Conservation (phyloP, 2,113 vertebrate species). For the Taurulus bubalis region DNA sequence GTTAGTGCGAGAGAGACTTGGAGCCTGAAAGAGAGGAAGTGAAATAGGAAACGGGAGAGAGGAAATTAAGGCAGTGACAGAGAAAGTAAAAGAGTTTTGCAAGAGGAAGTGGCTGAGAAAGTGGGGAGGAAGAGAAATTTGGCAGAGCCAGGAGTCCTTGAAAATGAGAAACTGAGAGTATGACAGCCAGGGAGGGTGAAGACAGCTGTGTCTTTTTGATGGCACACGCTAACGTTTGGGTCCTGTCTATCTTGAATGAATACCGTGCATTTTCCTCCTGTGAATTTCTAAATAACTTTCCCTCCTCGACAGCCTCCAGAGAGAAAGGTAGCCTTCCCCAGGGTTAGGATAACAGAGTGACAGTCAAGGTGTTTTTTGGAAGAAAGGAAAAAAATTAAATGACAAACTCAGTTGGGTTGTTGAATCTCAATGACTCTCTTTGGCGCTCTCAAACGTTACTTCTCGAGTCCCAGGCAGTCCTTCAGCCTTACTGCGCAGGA, state of each 20-base stretch:
- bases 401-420: constrained; percentile 63
- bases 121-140: constrained; percentile 58
- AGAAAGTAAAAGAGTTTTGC: constrained; percentile 55
- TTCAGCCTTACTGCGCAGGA: constrained; percentile 62
- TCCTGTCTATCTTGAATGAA: constrained; percentile 59
- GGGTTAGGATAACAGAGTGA: constrained; percentile 48
- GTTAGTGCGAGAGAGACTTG: constrained; percentile 37
- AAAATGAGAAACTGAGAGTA: constrained; percentile 68
- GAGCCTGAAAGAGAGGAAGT: constrained; percentile 45
- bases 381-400: constrained; percentile 50
- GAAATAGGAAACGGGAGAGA: constrained; percentile 54
- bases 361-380: constrained; percentile 41
- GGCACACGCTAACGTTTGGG: constrained; percentile 49
- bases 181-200: constrained; percentile 55
- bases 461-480: constrained; percentile 55
- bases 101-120: constrained; percentile 53
- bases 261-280: constrained; percentile 32
- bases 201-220: constrained; percentile 69
- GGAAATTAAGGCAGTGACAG: constrained; percentile 56
- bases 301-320: constrained; percentile 30
- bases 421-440: constrained; percentile 72
- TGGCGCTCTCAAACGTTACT: constrained; percentile 52
- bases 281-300: constrained; percentile 63
- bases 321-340: constrained; percentile 45
- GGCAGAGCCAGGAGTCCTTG: constrained; percentile 60